Evolutionary conservation across 2,113 vertebrate genomes (phyloP).

Genomic region (Oostethus manadensis): DNA sequence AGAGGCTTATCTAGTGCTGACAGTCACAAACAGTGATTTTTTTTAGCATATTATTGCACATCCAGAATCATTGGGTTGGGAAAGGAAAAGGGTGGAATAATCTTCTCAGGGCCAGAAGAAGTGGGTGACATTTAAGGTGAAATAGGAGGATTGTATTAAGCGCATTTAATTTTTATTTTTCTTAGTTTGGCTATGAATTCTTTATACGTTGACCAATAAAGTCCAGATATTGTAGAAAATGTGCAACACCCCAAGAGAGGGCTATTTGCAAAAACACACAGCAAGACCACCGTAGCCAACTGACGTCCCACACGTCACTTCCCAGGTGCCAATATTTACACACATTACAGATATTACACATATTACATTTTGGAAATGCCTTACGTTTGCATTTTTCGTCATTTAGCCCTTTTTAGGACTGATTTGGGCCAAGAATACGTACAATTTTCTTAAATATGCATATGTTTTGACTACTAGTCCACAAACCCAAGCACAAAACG

Average conservation of each 20-base stretch:
- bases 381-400: too few relatives aligned
- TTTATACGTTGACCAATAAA: not conserved
- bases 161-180: not conserved
- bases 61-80: conserved; percentile 22
- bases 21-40: conserved; percentile 21
- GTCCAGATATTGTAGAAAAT: not conserved
- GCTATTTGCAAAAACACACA: not conserved
- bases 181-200: not conserved
- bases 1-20: conserved; percentile 53
- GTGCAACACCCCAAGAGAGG: not conserved
- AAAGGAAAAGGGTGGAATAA: conserved; percentile 12
- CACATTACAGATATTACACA: too few relatives aligned
- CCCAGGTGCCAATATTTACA: too few relatives aligned
- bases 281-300: too few relatives aligned
- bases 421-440: too few relatives aligned
- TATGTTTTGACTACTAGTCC: too few relatives aligned
- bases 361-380: too few relatives aligned
- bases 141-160: not conserved
- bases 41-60: conserved; percentile 17
- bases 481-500: too few relatives aligned
- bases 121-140: conserved; percentile 1
- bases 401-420: too few relatives aligned
- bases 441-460: too few relatives aligned
- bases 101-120: not conserved
- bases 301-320: too few relatives aligned